phyloP scores from a whole-genome alignment of 92 coral and sea anemone species.

The Porites divaricata region DNA sequence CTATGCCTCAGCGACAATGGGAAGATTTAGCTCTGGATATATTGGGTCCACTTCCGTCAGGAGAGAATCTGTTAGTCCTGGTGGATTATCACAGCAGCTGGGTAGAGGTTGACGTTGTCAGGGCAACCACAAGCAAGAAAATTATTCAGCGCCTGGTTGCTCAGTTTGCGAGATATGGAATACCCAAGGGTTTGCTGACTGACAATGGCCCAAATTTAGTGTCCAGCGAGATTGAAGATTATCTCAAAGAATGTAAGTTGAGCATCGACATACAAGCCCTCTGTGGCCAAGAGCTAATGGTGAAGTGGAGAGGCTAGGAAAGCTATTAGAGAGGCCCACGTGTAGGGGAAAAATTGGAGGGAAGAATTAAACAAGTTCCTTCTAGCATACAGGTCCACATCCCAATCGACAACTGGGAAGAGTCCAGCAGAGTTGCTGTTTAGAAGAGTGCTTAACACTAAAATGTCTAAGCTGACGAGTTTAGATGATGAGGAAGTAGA shows the following conservation, averaged over 20 bases:
- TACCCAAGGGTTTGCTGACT: no score
- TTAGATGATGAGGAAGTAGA: no score
- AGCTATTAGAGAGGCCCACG: no score
- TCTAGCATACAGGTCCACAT: no score
- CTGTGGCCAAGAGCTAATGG: constrained; percentile 64
- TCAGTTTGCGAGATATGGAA: constrained; percentile 30
- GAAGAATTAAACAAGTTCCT: no score
- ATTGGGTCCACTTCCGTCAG: constrained; percentile 64
- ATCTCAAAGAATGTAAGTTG: not conserved
- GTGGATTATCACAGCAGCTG: constrained; percentile 62
- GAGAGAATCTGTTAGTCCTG: constrained; percentile 51
- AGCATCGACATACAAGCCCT: constrained; percentile 51
- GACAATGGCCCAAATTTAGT: not conserved
- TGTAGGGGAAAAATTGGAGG: no score
- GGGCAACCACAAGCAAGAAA: constrained; percentile 23
- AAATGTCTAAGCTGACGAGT: no score
- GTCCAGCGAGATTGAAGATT: no score
- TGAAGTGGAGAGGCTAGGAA: constrained; percentile 35
- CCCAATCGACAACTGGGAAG: no score
- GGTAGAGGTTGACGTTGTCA: constrained; percentile 58
- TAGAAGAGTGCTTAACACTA: no score
- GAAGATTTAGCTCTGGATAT: constrained; percentile 56
- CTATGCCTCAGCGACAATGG: constrained; percentile 55
- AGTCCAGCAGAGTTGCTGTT: no score
- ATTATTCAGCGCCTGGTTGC: constrained; percentile 36